phyloP scores from a whole-genome alignment of 2,113 vertebrate species.

The Colinus virginianus region DNA sequence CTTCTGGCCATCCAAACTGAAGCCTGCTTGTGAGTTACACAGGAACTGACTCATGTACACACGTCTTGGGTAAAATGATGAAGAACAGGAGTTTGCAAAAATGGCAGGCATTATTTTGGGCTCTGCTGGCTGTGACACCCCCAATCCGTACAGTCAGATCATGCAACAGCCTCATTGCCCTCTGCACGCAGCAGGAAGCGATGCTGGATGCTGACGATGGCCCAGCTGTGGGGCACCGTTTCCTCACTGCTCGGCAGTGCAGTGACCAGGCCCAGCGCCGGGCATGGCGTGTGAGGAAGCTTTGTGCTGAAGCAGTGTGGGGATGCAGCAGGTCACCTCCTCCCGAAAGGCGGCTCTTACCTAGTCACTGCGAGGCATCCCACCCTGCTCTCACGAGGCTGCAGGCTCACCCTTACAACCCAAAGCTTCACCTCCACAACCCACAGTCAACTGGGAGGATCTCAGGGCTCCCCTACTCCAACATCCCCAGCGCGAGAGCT shows the following conservation, averaged over 20 bases:
- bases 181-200: background rate
- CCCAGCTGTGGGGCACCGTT: background rate
- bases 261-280: accelerated
- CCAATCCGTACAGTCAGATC: accelerated
- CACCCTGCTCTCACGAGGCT: background rate
- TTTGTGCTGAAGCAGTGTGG: accelerated
- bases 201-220: background rate
- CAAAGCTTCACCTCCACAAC: constrained; percentile 34
- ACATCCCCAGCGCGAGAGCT: background rate
- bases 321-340: accelerated
- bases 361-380: background rate
- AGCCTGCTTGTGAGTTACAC: background rate
- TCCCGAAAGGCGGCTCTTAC: background rate
- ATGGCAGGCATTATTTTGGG: background rate
- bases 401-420: constrained; percentile 8
- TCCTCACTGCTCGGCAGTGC: background rate
- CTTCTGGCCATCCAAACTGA: background rate
- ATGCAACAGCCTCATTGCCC: background rate
- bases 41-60: accelerated
- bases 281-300: accelerated
- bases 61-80: accelerated
- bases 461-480: background rate
- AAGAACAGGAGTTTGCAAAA: background rate
- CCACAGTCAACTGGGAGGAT: background rate
- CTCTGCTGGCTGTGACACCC: background rate